Conservation (phyloP, 2,797 vertebrate species). For the Cynodonichthys magdalenae region DNA sequence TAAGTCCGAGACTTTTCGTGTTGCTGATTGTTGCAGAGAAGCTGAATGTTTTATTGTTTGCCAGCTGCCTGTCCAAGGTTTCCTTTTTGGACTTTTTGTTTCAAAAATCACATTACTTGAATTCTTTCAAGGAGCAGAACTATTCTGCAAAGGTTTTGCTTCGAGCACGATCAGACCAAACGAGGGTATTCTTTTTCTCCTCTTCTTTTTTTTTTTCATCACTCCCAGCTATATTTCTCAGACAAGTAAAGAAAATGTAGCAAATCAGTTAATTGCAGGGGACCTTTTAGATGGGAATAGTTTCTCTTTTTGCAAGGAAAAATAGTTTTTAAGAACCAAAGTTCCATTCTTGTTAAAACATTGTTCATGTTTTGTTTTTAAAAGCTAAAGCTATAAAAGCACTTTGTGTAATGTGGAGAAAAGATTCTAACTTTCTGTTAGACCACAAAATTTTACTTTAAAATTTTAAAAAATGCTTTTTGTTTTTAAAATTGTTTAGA, state of each 20-base stretch:
- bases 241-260: no score
- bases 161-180: not conserved
- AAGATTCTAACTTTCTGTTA: not conserved
- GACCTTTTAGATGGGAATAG: no score
- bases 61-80: not conserved
- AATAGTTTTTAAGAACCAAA: not conserved
- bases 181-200: not conserved
- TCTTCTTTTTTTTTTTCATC: no score
- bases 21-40: not conserved
- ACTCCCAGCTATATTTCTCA: no score
- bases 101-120: not conserved
- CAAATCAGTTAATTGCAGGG: no score
- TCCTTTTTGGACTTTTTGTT: not conserved
- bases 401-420: not conserved
- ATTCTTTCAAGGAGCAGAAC: no score
- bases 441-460: not conserved
- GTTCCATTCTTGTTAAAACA: not conserved
- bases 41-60: slow-evolving; percentile 11
- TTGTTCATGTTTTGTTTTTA: not conserved
- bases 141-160: no score
- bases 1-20: not conserved
- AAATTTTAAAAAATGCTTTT: not conserved
- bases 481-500: not conserved
- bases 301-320: no score
- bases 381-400: not conserved